Conservation (phyloP, 1,140 invertebrate species). For the Charaxes varanes region DNA sequence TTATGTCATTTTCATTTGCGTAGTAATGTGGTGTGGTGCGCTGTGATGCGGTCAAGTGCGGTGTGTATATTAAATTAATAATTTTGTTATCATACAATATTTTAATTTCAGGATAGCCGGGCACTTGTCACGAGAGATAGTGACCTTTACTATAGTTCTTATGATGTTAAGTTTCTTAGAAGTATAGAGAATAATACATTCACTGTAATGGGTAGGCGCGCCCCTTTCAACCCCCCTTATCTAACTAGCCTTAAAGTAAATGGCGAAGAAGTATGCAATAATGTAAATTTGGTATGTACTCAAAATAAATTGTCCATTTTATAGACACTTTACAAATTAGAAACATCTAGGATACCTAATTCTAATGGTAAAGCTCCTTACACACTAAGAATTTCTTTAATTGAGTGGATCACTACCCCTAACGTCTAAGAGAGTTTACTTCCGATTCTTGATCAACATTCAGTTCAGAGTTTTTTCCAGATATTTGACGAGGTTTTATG, state of each 20-base stretch:
- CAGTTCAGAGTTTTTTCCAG: too few species aligned
- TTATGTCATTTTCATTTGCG: too few species aligned
- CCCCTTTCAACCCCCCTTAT: constrained; percentile 26
- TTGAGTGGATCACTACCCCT: too few species aligned
- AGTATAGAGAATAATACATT: constrained; percentile 13
- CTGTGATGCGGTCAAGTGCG: too few species aligned
- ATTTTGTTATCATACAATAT: too few species aligned
- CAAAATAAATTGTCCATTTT: not conserved
- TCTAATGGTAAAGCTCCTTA: too few species aligned
- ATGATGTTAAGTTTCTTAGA: constrained; percentile 26
- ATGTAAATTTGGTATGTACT: constrained; percentile 22
- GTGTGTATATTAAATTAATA: not conserved
- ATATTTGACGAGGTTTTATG: too few species aligned
- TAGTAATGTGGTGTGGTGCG: too few species aligned
- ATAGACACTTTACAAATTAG: not conserved
- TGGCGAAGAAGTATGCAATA: constrained; percentile 25
- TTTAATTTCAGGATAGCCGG: not conserved
- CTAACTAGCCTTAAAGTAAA: constrained; percentile 31
- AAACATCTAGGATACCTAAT: not conserved
- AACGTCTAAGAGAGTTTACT: too few species aligned
- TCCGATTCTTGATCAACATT: too few species aligned
- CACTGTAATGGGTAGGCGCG: constrained; percentile 23
- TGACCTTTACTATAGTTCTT: constrained; percentile 16
- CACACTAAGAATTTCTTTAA: too few species aligned
- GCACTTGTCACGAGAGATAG: constrained; percentile 5